Percentiles rank a stretch among this genome's conserved stretches.
These are phyloP conservation scores for Drosophila villosipedis DNA, from an alignment of 2,888 invertebrate genomes.

Conservation along the genomic window DNA sequence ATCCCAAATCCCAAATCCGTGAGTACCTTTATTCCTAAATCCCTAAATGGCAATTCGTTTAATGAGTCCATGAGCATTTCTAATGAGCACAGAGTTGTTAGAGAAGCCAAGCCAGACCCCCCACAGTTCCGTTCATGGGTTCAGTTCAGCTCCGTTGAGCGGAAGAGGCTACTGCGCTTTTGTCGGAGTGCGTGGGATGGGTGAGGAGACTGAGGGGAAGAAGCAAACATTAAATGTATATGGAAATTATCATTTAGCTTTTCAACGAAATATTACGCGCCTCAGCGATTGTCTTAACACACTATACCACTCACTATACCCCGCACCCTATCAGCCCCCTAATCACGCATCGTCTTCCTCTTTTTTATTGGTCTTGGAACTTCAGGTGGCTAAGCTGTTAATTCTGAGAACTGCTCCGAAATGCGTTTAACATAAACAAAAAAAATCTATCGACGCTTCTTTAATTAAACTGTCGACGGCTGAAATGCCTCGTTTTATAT, in stretches of 20 bases:
- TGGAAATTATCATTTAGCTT: conserved; percentile 56
- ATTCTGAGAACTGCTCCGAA: conserved; percentile 43
- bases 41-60: conserved; percentile 30
- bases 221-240: conserved; percentile 46
- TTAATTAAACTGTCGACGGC: conserved; percentile 49
- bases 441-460: conserved; percentile 49
- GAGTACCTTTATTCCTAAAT: conserved; percentile 11
- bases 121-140: conserved; percentile 30
- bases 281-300: conserved; percentile 53
- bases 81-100: conserved; percentile 40
- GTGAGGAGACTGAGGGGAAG: neutral
- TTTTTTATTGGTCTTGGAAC: neutral
- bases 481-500: conserved; percentile 3
- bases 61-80: conserved; percentile 50
- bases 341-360: neutral
- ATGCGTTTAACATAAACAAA: conserved; percentile 54
- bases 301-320: neutral
- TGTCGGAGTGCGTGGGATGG: conserved; percentile 2
- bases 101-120: conserved; percentile 32
- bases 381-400: conserved; percentile 43
- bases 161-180: conserved; percentile 39
- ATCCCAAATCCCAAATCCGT: conserved; percentile 20
- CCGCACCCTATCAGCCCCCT: neutral
- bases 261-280: conserved; percentile 65
- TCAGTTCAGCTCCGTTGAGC: conserved; percentile 40